Base-by-base conservation (phyloP, 2,113 vertebrate species). In the Corythoichthys intestinalis region DNA sequence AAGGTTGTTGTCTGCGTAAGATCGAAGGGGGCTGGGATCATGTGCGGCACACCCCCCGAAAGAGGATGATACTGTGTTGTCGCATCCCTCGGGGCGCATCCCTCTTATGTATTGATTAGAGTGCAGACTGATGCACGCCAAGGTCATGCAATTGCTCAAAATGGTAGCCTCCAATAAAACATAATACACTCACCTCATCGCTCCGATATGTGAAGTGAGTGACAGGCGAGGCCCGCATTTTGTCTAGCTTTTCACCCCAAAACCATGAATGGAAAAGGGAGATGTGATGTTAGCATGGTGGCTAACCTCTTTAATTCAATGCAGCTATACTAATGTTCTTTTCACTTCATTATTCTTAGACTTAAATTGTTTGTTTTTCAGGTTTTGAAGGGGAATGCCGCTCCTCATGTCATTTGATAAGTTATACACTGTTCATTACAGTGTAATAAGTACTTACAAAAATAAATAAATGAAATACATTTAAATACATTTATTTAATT, bases 71-170 rank as follows among this genome's bases (percentile, higher is more conserved):
- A 65, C 48, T 71, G 72, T 79, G 79, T 74, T 74, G 66, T 63
- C 53, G 71, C 50, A 47, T 78, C 81, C 75, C 81, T 3, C 1
- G 76, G 81, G 75, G 79, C 49, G 35, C 66, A 90, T 82, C 61
- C 53, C 65, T 78, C 65, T 41, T 75, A 65, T 69, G 5, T 83
- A 88, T 84, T 79, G 88, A 90, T 88, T 81, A 37, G 60, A 80
- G 74, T 66, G 48, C 71, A 80, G 66, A 67, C 75, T 79, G 77
- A 83, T 78, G 71, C 48, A 65, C 69, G 7, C 67, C 70, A 73
- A 76, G 82, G 86, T 78, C 72, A 84, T 75, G 57, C 70, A 71
- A 75, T 69, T 54, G 57, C 71, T 78, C 78, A 68, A 60, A 75
- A 48, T 48, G 69, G 61, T 48, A 66, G 61, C 41, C 20, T 47